Base-by-base conservation (phyloP, 2,113 vertebrate species). In the Chloroceryle aenea region DNA sequence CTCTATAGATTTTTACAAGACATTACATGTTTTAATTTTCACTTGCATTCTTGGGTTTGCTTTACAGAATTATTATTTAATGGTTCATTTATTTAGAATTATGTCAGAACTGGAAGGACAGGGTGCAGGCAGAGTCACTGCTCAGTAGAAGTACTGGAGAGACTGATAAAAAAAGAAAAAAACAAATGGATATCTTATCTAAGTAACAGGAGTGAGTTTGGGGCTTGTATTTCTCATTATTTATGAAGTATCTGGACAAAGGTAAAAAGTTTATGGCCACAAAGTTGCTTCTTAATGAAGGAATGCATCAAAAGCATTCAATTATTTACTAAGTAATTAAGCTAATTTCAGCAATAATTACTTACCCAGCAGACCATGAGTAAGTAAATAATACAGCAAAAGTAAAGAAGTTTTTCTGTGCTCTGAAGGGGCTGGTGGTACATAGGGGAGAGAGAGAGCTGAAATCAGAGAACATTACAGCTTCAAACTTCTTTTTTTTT, bases 291-390 rank as follows among this genome's bases (percentile, higher is more conserved):
- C 75, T 85, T 80, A 83, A 76, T 29, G 68, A 66, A 86, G 71
- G 75, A 61, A 68, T 53, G 90, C 58, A 69, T 53, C 43, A 34
- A 45, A 91, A 76, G 14, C 36, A 48, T 73, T 89, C 79, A 68
- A 76, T 94, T 85, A 43, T 45, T 94, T 72, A 40, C 29, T 53
- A 76, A 69, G 89, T 62, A 82, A 93, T 97, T 63, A 94, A 89
- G 68, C 86, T 90, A 45, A 91, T 96, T 91, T 84, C 80, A 88
- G 76, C 72, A 66, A 8, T 84, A 96, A 89, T 85, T 81, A 50
- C 75, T 90, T 42, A 62, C 59, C 73, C 79, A 90, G 91, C 61
- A 79, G 85, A 89, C 81, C 36, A 0, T 7, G 53, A 86, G 32
- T 74, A 82, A 92, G 83, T 25, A 68, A 85, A 76, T 83, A 61